Evolutionary conservation across 1,140 invertebrate species (phyloP).

Genomic region (Trachymyrmex cornetzi): DNA sequence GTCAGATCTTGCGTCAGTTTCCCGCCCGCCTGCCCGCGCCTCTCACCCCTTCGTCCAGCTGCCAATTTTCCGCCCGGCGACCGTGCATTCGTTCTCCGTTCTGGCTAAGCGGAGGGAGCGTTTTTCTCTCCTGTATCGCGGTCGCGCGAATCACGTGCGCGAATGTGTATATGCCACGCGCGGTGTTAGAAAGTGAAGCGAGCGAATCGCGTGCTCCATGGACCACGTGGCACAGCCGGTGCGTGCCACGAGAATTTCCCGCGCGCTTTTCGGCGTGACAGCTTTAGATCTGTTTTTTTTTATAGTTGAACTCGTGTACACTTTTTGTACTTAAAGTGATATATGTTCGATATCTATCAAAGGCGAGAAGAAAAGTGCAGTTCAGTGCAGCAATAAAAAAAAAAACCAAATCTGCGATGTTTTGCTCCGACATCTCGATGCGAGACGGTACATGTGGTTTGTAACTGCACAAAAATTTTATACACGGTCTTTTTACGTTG

Average conservation of each 20-base stretch:
- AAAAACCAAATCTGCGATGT: background rate
- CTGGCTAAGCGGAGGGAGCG: background rate
- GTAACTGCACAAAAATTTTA: background rate
- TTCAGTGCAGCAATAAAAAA: no score
- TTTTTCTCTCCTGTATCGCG: no score
- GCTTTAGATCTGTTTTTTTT: background rate
- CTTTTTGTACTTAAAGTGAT: no score
- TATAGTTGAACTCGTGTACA: no score
- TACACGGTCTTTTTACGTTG: background rate
- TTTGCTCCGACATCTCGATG: background rate
- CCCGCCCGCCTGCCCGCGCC: background rate
- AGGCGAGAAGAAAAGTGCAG: no score
- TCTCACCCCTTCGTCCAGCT: background rate
- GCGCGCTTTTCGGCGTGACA: background rate
- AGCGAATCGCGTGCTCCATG: background rate
- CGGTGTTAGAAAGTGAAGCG: background rate
- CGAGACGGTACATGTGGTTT: background rate
- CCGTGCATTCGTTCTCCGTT: background rate
- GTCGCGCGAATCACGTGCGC: slow-evolving; percentile 25
- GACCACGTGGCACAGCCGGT: slow-evolving; percentile 37
- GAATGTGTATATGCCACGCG: background rate
- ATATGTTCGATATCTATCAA: no score
- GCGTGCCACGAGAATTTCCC: background rate
- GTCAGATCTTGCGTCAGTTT: background rate
- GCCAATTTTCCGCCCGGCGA: background rate